Conservation (phyloP, 1,140 invertebrate species). For the Ceratina japonica region DNA sequence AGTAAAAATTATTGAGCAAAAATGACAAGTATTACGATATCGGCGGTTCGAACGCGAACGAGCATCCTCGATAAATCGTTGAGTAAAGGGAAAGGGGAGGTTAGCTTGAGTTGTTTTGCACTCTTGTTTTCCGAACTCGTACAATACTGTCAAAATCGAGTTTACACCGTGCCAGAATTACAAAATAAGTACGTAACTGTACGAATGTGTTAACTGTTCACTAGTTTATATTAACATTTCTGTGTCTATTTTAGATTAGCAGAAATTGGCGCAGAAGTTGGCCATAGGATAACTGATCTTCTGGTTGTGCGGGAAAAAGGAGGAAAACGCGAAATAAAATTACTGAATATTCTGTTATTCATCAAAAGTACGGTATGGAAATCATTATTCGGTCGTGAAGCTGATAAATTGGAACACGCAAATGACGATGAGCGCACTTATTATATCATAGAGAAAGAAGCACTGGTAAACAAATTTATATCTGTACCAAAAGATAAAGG, state of each 20-base stretch:
- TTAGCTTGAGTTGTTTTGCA: conserved; percentile 95
- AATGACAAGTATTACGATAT: conserved; percentile 77
- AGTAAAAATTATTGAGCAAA: conserved; percentile 47
- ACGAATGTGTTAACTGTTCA: background rate
- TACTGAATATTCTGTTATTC: conserved; percentile 96
- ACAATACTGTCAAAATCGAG: conserved; percentile 98
- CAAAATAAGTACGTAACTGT: conserved; percentile 88
- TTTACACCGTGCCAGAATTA: conserved; percentile 95
- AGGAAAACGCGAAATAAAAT: conserved; percentile 96
- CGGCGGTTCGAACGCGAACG: conserved; percentile 82
- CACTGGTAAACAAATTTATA: conserved; percentile 97
- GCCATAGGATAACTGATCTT: conserved; percentile 94
- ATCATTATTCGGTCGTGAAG: conserved; percentile 98
- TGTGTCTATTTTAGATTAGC: conserved; percentile 86
- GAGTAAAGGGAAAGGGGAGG: conserved; percentile 94
- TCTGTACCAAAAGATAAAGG: conserved; percentile 99
- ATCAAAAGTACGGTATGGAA: conserved; percentile 99
- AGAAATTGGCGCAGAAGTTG: conserved; percentile 96
- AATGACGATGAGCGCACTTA: conserved; percentile 99
- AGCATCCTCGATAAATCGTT: conserved; percentile 95
- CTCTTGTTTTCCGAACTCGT: conserved; percentile 98
- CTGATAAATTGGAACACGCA: conserved; percentile 98
- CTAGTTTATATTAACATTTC: background rate
- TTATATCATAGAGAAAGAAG: conserved; percentile 99
- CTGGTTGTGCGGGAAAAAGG: conserved; percentile 95